These are phyloP conservation scores for Drosophila meridiana DNA, from an alignment of 2,888 invertebrate genomes.

Conservation along the genomic window DNA sequence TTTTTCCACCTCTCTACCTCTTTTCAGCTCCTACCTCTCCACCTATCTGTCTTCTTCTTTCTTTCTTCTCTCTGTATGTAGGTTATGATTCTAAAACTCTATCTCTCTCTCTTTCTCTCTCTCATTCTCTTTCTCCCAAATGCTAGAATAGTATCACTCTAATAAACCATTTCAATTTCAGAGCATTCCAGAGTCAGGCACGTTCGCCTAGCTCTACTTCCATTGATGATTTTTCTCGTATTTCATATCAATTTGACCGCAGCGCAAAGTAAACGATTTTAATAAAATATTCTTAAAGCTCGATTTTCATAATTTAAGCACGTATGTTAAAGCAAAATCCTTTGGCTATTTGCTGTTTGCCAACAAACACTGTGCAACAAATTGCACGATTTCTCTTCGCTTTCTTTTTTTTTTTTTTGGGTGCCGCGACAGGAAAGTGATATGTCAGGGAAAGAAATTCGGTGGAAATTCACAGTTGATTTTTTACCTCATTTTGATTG, in stretches of 20 bases:
- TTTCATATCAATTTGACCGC: neutral
- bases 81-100: too few species aligned
- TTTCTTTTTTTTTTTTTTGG: neutral
- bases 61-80: too few species aligned
- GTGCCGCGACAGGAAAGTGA: neutral
- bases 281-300: constrained; percentile 11
- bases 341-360: constrained; percentile 4
- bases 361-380: constrained; percentile 2
- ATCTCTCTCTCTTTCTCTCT: neutral
- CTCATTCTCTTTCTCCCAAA: neutral
- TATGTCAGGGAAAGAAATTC: neutral
- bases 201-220: neutral
- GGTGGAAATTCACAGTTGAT: neutral
- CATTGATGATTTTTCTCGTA: neutral
- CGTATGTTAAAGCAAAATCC: constrained; percentile 2
- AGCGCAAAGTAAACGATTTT: neutral
- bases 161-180: neutral
- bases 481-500: constrained; percentile 11
- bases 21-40: neutral
- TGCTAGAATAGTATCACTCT: neutral
- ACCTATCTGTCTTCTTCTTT: too few species aligned
- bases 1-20: neutral
- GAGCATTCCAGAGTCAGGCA: neutral
- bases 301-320: constrained; percentile 7
- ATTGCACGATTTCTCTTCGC: neutral